Conservation (phyloP, 2,797 vertebrate genomes). For the Halcyon badia region DNA sequence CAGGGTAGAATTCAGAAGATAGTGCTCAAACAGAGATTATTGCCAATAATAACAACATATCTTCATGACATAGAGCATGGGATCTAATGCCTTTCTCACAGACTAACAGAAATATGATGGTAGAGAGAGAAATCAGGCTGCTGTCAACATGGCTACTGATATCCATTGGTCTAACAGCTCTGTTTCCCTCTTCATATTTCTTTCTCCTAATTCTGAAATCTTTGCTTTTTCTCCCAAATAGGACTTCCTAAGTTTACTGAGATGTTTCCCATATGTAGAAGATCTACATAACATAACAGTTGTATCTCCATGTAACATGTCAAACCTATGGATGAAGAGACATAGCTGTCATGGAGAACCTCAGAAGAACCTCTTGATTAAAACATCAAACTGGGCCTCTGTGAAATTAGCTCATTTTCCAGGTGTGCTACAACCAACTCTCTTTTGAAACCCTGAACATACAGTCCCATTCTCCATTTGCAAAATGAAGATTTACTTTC, state of each 20-base stretch:
- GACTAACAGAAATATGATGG: no score
- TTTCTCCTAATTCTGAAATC: neutral
- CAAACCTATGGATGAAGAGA: neutral
- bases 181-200: neutral
- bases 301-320: neutral
- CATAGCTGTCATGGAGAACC: neutral
- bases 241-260: neutral
- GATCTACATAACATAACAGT: neutral
- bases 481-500: neutral
- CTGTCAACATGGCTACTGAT: neutral
- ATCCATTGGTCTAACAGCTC: fast-evolving
- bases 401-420: neutral
- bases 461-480: neutral
- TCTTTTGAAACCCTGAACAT: neutral
- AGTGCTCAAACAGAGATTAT: neutral
- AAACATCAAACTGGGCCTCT: neutral
- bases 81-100: neutral
- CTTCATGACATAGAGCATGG: neutral
- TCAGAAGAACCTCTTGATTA: neutral
- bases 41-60: neutral
- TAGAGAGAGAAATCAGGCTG: neutral
- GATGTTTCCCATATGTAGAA: neutral
- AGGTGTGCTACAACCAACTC: neutral
- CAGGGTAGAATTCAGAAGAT: neutral
- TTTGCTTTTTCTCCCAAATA: neutral